These are phyloP conservation scores for Suricata suricatta DNA, from an alignment of 2,113 vertebrate species.

Conservation along the genomic window DNA sequence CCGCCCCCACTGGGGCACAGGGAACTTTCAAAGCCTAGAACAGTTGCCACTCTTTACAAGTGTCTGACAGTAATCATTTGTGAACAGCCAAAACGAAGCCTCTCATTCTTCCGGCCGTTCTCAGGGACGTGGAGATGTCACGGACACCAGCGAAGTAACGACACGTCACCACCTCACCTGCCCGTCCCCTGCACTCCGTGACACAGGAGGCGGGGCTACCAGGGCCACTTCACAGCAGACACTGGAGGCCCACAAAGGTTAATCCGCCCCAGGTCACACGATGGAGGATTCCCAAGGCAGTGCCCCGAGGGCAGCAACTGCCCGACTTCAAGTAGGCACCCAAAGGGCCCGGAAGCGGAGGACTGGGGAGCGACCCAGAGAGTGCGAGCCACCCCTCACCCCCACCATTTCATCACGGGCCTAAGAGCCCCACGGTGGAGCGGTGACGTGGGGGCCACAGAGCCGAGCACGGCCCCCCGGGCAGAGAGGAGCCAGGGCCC, in stretches of 20 bases:
- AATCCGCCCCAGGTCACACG: neutral
- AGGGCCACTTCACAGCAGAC: neutral
- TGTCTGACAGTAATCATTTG: accelerated
- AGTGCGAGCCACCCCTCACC: neutral
- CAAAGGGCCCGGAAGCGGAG: accelerated
- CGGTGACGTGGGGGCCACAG: neutral
- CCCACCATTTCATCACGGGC: neutral
- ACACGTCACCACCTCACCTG: accelerated
- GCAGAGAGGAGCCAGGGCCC: neutral
- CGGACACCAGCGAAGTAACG: accelerated
- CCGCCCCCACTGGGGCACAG: neutral
- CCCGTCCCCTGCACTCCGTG: too few relatives aligned
- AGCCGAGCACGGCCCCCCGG: neutral
- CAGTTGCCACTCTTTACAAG: neutral
- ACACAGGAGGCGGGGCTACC: too few relatives aligned
- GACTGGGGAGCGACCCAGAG: neutral
- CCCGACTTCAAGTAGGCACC: neutral
- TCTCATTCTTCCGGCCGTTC: neutral
- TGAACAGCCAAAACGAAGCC: neutral
- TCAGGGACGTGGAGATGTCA: neutral
- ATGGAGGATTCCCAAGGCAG: neutral
- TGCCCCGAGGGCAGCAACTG: too few relatives aligned
- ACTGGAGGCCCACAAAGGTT: neutral
- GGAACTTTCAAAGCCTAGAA: neutral
- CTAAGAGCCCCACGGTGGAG: accelerated